Evolutionary conservation across 2,797 vertebrate genomes (phyloP), one percentile per base, ranked within the genome.

Genomic region (Crocidura indochinensis): DNA sequence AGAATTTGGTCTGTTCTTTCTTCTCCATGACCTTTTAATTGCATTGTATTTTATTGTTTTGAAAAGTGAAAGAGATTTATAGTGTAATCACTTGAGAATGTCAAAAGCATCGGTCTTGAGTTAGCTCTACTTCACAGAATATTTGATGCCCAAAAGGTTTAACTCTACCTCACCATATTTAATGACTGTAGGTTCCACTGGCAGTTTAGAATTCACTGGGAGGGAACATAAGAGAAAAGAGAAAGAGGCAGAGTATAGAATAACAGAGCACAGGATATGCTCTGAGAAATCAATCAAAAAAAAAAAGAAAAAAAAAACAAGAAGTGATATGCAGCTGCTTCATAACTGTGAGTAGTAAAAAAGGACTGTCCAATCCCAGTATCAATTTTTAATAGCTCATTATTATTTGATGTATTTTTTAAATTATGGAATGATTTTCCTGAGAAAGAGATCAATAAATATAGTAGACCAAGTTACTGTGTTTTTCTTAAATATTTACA

Each of bases 351-450:
- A 86, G 26, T 71, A 89, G 49, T 53, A 29, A 82, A 85, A 38
- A 73, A 62, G 51, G 64, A 75, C 1, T 26, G 38, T 38, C 12
- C 71, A 78, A 68, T 31, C 22, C 51, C 62, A 85, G 10, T 27
- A 69, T 47, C n/a, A 68, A 46, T 19, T 24, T 47, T 67, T 47
- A 46, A 20, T 4, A 75, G 27, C 56, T 91, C 80, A 79, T 46
- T 77, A 27, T 65, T 65, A 65, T 65, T 65, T 65, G 19, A 60
- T 20, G 56, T 17, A 51, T 19, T 60, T 93, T 91, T 29, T 22
- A 77, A 87, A 78, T 74, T 88, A 62, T 82, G 29, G 7, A 78
- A 56, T 80, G 51, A 81, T 85, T 95, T 88, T 81, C 49, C 44
- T 77, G 38, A 84, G 90, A 91, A 71, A 20, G 56, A 81, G 19